Conservation (phyloP, 2,888 invertebrate species). For the Tetragnatha montana region DNA sequence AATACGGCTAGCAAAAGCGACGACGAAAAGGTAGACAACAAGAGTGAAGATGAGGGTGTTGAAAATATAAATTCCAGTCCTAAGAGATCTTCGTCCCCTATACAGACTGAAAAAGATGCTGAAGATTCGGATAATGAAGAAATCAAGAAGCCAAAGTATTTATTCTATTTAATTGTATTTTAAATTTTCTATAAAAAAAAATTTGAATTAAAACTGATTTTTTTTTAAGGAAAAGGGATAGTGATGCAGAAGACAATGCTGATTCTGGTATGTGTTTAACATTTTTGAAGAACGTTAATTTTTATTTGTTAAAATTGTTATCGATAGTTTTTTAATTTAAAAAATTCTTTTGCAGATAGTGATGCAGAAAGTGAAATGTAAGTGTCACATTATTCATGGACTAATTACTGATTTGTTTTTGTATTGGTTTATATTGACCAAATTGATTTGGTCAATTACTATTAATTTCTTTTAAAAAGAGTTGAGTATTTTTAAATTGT, state of each 20-base stretch:
- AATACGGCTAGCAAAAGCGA: background rate
- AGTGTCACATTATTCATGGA: constrained; percentile 19
- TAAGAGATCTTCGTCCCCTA: constrained; percentile 15
- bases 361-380: constrained; percentile 65
- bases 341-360: constrained; percentile 43
- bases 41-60: background rate
- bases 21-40: background rate
- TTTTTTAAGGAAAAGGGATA: constrained; percentile 45
- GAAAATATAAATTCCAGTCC: background rate
- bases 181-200: background rate
- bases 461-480: too few species aligned
- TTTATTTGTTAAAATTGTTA: background rate
- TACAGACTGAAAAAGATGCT: constrained; percentile 22
- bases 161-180: background rate
- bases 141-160: constrained; percentile 18
- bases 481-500: background rate
- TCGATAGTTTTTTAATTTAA: constrained; percentile 2
- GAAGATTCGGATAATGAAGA: constrained; percentile 11
- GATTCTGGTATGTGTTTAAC: constrained; percentile 47
- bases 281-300: background rate
- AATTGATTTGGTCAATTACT: too few species aligned
- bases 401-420: background rate
- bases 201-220: background rate
- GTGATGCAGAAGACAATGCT: constrained; percentile 59
- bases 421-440: too few species aligned